These are phyloP conservation scores for Trichogramma pretiosum DNA, from an alignment of 1,140 invertebrate genomes.

Conservation along the genomic window DNA sequence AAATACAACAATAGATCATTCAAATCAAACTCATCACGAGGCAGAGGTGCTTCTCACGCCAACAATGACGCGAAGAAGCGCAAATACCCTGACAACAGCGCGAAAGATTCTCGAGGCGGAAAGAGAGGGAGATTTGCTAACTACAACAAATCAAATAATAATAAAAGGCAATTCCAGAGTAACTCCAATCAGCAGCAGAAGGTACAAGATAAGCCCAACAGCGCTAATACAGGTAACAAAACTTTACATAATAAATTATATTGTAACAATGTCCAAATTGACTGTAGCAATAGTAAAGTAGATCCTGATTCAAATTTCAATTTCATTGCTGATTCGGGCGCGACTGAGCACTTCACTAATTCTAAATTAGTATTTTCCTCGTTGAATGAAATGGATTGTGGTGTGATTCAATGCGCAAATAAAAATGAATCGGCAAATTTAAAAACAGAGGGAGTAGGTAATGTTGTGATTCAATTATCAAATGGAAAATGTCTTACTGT, in stretches of 20 bases:
- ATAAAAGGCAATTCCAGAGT: too few relatives aligned
- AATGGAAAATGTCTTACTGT: neutral
- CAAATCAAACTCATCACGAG: neutral
- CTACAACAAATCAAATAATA: neutral
- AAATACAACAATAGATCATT: neutral
- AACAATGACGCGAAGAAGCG: neutral
- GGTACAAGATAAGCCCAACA: neutral
- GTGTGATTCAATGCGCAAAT: slow-evolving; percentile 11
- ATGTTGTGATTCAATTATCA: neutral
- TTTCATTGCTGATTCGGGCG: slow-evolving; percentile 2
- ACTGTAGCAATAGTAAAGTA: neutral
- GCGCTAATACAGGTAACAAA: neutral
- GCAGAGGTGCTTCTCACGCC: neutral
- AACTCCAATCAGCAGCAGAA: neutral
- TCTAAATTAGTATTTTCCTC: slow-evolving; percentile 1
- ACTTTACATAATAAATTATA: neutral
- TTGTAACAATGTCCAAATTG: neutral
- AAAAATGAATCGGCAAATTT: slow-evolving; percentile 4
- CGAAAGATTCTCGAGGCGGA: neutral
- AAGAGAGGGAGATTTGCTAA: too few relatives aligned
- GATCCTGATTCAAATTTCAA: neutral
- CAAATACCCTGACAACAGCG: neutral
- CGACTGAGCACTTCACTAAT: slow-evolving; percentile 10
- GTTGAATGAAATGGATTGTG: neutral
- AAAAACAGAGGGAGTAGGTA: neutral